Evolutionary conservation across 2,888 invertebrate genomes (phyloP).

Genomic region (Hesperia comma): DNA sequence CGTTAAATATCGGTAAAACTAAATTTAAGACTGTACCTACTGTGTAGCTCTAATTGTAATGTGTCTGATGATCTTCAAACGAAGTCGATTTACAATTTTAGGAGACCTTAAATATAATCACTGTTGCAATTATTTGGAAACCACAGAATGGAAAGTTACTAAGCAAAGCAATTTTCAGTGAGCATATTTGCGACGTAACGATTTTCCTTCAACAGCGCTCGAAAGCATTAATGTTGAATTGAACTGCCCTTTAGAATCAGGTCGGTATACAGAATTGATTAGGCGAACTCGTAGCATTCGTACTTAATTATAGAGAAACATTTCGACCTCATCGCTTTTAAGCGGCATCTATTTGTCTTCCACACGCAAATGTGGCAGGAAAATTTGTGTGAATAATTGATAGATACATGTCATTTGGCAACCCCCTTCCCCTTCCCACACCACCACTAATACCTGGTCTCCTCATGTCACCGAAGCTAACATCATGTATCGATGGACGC

Average conservation of each 20-base stretch:
- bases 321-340: constrained; percentile 66
- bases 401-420: constrained; percentile 80
- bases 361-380: constrained; percentile 81
- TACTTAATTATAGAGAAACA: constrained; percentile 71
- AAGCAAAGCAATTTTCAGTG: neutral
- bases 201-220: constrained; percentile 38
- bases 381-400: constrained; percentile 82
- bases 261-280: constrained; percentile 30
- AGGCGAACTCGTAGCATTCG: constrained; percentile 30
- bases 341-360: constrained; percentile 77
- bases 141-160: too few relatives aligned
- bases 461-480: constrained; percentile 50
- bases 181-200: constrained; percentile 6
- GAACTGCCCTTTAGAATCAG: constrained; percentile 32
- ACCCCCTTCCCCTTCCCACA: constrained; percentile 63
- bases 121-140: too few relatives aligned
- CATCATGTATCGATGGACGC: constrained; percentile 37
- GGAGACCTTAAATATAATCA: too few relatives aligned
- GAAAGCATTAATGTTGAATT: constrained; percentile 28
- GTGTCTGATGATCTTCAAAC: too few relatives aligned
- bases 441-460: constrained; percentile 51
- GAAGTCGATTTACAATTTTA: too few relatives aligned
- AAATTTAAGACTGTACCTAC: too few relatives aligned
- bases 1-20: neutral
- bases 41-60: too few relatives aligned